Conservation (phyloP, 2,797 vertebrate genomes). For the Orestias chungarensis region DNA sequence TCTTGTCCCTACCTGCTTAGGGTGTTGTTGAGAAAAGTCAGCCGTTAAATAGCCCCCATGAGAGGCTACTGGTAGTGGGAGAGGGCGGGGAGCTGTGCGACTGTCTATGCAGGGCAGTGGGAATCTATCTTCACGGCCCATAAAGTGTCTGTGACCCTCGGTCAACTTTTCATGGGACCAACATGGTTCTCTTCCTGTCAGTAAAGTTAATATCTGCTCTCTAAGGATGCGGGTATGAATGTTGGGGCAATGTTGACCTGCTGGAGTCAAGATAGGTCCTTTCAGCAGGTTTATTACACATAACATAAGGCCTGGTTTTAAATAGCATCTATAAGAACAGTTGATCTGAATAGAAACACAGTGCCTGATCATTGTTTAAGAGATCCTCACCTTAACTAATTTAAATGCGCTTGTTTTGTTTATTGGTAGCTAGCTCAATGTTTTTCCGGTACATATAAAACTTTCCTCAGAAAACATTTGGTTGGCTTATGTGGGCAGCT, state of each 20-base stretch:
- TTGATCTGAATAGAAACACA: background rate
- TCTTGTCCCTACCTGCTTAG: constrained; percentile 73
- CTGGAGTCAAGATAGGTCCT: constrained; percentile 54
- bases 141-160: constrained; percentile 73
- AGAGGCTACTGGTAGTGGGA: constrained; percentile 66
- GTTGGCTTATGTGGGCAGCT: background rate
- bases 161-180: constrained; percentile 78
- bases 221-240: constrained; percentile 59
- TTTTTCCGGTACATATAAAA: background rate
- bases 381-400: background rate
- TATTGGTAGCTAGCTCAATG: background rate
- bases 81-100: constrained; percentile 38
- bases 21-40: constrained; percentile 63
- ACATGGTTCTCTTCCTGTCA: constrained; percentile 76
- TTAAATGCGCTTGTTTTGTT: background rate
- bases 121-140: constrained; percentile 74
- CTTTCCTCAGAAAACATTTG: background rate
- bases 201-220: constrained; percentile 77
- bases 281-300: constrained; percentile 61
- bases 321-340: background rate
- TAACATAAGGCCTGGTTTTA: constrained; percentile 59
- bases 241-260: constrained; percentile 57
- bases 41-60: constrained; percentile 67
- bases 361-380: background rate
- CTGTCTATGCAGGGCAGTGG: constrained; percentile 60